phyloP scores from a whole-genome alignment of 1,140 invertebrate species.

The Hermetia illucens region DNA sequence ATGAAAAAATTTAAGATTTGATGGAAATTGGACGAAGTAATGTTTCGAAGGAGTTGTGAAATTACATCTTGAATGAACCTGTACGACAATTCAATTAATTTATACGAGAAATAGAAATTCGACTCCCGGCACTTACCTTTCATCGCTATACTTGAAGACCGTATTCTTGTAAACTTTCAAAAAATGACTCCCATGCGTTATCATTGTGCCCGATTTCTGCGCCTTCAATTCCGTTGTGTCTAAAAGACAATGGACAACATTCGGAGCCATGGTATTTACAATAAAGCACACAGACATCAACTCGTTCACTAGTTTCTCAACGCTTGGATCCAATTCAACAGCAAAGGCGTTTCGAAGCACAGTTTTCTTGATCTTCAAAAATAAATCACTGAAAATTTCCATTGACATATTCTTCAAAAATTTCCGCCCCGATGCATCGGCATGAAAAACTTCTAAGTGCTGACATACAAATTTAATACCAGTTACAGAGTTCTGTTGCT shows the following conservation, averaged over 20 bases:
- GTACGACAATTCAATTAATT: too few relatives aligned
- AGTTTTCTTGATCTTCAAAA: not conserved
- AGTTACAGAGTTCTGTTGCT: not conserved
- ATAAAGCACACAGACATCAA: slow-evolving; percentile 2
- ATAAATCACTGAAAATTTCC: not conserved
- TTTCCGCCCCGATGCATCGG: not conserved
- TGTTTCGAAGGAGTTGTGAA: slow-evolving; percentile 9
- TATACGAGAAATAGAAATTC: too few relatives aligned
- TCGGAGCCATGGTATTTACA: not conserved
- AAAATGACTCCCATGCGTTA: slow-evolving; percentile 27
- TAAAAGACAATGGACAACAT: not conserved
- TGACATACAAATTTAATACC: not conserved
- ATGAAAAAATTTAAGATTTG: slow-evolving; percentile 1
- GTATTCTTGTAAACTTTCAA: slow-evolving; percentile 18
- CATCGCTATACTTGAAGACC: slow-evolving; percentile 13
- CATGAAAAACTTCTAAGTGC: not conserved
- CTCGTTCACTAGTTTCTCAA: slow-evolving; percentile 1
- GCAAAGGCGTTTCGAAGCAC: not conserved
- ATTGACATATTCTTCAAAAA: not conserved
- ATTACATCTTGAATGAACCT: too few relatives aligned
- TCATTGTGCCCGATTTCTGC: slow-evolving; percentile 5
- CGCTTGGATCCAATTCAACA: not conserved
- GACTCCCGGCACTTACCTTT: not conserved
- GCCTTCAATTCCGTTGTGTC: slow-evolving; percentile 4
- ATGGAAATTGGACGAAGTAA: not conserved